phyloP scores from a whole-genome alignment of 2,113 vertebrate genomes.

The Lophotis ruficrista region DNA sequence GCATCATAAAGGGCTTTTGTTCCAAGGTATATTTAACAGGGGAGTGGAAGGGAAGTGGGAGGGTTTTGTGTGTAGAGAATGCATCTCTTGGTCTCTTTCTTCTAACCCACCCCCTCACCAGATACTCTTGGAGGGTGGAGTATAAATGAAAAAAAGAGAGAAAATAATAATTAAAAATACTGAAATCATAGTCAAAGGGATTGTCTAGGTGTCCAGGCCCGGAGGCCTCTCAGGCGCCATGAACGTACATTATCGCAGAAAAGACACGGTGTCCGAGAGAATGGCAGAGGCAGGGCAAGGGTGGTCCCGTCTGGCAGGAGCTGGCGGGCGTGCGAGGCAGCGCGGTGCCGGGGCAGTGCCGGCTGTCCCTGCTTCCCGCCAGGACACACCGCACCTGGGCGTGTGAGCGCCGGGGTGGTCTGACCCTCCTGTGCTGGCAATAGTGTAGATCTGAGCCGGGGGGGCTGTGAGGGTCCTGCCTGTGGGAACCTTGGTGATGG shows the following conservation, averaged over 20 bases:
- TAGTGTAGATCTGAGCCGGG: fast-evolving
- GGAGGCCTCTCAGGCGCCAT: conserved; percentile 1
- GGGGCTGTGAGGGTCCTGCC: neutral
- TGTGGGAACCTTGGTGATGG: neutral
- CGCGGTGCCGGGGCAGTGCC: neutral
- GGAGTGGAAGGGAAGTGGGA: conserved; percentile 70
- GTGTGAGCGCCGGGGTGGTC: neutral
- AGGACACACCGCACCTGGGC: fast-evolving
- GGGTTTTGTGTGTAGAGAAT: conserved; percentile 51
- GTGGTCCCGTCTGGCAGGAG: neutral
- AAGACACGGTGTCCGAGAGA: neutral
- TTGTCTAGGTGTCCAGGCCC: conserved; percentile 42
- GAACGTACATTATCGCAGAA: neutral
- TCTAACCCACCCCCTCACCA: conserved; percentile 55
- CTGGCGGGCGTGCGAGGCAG: neutral
- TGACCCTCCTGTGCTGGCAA: fast-evolving
- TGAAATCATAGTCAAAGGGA: conserved; percentile 18
- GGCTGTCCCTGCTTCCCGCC: neutral
- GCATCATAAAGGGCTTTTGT: conserved; percentile 70
- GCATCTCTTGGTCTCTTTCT: conserved; percentile 49
- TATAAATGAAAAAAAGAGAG: neutral
- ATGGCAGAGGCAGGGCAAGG: neutral
- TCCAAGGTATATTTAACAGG: conserved; percentile 72
- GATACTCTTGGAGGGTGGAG: conserved; percentile 67
- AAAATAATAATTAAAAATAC: conserved; percentile 57